Base-by-base conservation (phyloP, 2,888 invertebrate species). In the Athrips mouffetella region DNA sequence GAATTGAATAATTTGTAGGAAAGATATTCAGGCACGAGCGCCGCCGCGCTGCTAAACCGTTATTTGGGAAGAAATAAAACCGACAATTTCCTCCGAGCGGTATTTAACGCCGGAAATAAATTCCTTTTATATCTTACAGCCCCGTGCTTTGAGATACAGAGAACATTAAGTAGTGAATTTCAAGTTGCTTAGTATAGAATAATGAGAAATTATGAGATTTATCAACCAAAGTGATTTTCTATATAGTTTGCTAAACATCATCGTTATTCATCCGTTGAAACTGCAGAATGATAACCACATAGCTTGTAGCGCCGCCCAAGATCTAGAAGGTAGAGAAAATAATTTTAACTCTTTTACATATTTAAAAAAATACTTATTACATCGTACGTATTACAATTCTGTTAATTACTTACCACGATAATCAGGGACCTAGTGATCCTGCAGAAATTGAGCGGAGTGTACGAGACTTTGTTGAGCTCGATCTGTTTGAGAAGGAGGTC, bases 1-100 rank as follows among this genome's bases (percentile, higher is more conserved):
- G 64, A 73, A 72, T 69, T 67, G 63, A 70, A 73, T 73, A 70
- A 73, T 75, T 76, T 64, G 61, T 53, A 53, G 58, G 57, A 70
- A 68, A 68, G 60, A 63, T 70, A 69, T 71, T 67, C 62, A 31
- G 57, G 61, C 57, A 63, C 58, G 59, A 70, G 66, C 52, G 58
- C 57, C 58, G 59, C 54, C 57, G 59, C 58, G 59, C 58, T 58
- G 57, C 65, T 68, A 69, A 69, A 65, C 63, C 65, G 67, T 70
- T 69, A 75, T 76, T 75, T 67, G 23, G 57, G 57, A 57, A 52
- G 62, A 68, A 70, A 71, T 74, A 71, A 73, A 72, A 70, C 61
- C 67, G 59, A 68, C 72, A 63, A 67, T 71, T 67, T 67, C 55
- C 57, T 58, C 62, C 45, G 53, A 59, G 58, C 57, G 60, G 69